Base-by-base conservation (phyloP, 23 tunicate species). In the Botrylloides violaceus region DNA sequence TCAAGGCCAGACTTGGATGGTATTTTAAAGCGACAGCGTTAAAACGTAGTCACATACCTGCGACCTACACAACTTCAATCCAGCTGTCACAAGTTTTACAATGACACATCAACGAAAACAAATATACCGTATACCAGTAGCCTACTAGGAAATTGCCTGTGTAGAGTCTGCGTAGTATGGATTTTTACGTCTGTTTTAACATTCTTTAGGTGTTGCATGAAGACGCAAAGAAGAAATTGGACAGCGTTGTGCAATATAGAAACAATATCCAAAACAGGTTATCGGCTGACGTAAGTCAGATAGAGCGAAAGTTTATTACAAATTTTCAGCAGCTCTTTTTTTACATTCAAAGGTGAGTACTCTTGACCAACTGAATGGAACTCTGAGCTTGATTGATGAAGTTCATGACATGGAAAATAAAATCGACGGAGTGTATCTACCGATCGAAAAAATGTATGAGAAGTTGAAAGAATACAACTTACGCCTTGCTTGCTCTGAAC, bases 351-450 rank as follows among this genome's bases (percentile, higher is more conserved):
- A 90, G 97, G 97, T 90, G 20, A 76, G 32, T 25, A 90, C 97
- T 2, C 75, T 90, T 3, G 97, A 90, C 43, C 85, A 83, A 63
- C 77, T 90, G 56, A 90, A 90, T 73, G 76, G 79, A 72, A 83
- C 90, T 2, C 79, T 90, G 21, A 72, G 90, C 25, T 66, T 90
- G 0, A 62, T 90, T 58, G 90, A 90, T 9, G 97, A 90, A 61
- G 73, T 90, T 20, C 97, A 90, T 60, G 90, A 90, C 77, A 83
- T 90, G 90, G 97, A 90, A 38, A 90, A 90, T 48, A 90, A 90
- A 34, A 90, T 90, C 19, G 97, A 90, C 68, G 81, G 56, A 5
- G 80, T 90, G 25, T 90, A 90, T 83, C 85, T 79, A 28, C 97
- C 97, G 0, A 90, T 90, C n/a, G 97, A 90, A 50, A 79, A 50